These are phyloP conservation scores for Sprattus sprattus DNA, from an alignment of 2,113 vertebrate species.

Conservation along the genomic window DNA sequence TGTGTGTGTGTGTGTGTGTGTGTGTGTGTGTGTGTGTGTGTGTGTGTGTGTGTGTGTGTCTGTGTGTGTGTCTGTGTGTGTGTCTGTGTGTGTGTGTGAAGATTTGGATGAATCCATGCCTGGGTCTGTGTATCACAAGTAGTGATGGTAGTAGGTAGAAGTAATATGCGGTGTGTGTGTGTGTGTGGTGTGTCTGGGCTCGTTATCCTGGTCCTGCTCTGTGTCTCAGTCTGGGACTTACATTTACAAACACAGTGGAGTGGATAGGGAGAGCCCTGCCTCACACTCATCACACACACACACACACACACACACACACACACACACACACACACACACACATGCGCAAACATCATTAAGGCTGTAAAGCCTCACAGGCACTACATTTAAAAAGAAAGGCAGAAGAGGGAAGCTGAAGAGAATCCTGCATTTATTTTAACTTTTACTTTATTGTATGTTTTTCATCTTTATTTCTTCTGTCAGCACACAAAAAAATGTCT, in stretches of 20 bases:
- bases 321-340: not conserved
- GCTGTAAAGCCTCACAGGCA: no score
- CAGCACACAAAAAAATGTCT: not conserved
- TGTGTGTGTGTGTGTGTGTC: constrained; percentile 11
- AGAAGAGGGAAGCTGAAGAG: not conserved
- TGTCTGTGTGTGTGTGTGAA: not conserved
- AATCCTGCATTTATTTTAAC: not conserved
- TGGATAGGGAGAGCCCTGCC: not conserved
- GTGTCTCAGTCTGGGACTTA: not conserved
- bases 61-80: constrained; percentile 21
- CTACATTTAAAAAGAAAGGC: no score
- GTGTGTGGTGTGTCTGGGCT: not conserved
- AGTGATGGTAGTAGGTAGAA: no score
- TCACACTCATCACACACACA: constrained; percentile 11
- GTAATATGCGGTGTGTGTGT: not conserved
- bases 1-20: no score
- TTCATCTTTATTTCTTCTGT: not conserved
- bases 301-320: constrained; percentile 32
- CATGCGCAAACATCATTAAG: not conserved
- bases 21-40: constrained; percentile 36
- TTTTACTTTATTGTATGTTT: not conserved
- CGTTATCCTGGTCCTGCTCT: not conserved
- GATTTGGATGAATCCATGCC: not conserved
- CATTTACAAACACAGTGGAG: constrained; percentile 29
- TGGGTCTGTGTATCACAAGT: not conserved